Conservation (phyloP, 2,797 vertebrate species). For the Myotis planiceps region DNA sequence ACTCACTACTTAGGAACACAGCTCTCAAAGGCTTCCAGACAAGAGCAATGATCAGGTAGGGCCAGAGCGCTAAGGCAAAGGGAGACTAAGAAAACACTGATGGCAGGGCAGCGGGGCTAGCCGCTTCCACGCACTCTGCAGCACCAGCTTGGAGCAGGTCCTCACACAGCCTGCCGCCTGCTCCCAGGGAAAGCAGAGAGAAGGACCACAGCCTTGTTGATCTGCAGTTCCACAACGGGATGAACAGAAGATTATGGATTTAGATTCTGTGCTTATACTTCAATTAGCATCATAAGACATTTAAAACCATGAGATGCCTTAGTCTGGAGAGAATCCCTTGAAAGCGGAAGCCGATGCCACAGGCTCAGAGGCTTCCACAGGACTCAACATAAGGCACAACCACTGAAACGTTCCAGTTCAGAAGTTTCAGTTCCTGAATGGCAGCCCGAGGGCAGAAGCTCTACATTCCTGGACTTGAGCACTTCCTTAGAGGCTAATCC, state of each 20-base stretch:
- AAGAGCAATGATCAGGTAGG: fast-evolving
- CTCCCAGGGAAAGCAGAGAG: fast-evolving
- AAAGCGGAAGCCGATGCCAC: neutral
- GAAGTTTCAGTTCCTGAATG: neutral
- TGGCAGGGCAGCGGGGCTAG: fast-evolving
- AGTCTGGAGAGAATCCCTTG: neutral
- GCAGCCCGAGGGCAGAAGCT: neutral
- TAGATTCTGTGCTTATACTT: neutral
- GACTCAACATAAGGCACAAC: neutral
- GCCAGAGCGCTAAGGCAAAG: fast-evolving
- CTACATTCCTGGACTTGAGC: neutral
- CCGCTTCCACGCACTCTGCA: fast-evolving
- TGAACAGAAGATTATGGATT: neutral
- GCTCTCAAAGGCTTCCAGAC: neutral
- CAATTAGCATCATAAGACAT: neutral
- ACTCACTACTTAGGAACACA: neutral
- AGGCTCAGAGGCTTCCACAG: neutral
- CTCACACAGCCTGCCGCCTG: neutral
- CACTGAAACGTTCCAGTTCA: neutral
- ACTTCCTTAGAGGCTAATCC: neutral
- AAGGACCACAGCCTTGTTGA: neutral
- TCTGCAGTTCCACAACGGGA: neutral
- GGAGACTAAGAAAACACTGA: fast-evolving
- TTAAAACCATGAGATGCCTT: neutral
- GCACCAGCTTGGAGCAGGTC: neutral